A percentile compares a stretch with the other conserved stretches of the same genome.
Conservation (phyloP, 2,113 vertebrate genomes). For the Notarius quadriscutis region DNA sequence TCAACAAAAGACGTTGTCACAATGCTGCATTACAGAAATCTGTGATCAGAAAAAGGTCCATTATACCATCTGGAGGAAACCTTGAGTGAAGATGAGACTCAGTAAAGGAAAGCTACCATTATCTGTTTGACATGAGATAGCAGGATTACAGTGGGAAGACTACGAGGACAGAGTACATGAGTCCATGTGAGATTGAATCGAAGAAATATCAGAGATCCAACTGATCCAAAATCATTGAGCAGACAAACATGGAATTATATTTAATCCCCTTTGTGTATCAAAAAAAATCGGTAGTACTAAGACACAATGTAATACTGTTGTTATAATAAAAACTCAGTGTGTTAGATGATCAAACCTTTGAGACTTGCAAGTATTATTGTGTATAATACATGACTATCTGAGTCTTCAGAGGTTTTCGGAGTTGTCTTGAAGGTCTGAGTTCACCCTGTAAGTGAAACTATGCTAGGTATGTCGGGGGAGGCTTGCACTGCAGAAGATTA, state of each 20-base stretch:
- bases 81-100: neutral
- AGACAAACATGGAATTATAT: neutral
- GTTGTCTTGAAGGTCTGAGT: neutral
- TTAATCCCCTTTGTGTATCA: neutral
- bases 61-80: neutral
- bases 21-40: neutral
- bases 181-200: too few relatives aligned
- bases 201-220: neutral
- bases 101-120: too few relatives aligned
- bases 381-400: neutral
- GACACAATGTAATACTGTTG: neutral
- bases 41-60: neutral
- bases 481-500: slow-evolving; percentile 65
- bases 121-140: too few relatives aligned
- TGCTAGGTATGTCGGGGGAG: slow-evolving; percentile 75
- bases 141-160: too few relatives aligned
- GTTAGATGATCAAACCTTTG: neutral
- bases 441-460: slow-evolving; percentile 62
- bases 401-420: neutral
- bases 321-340: neutral
- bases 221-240: neutral
- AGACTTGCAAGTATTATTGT: neutral
- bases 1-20: neutral
- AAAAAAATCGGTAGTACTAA: neutral
- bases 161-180: neutral